Base-by-base conservation (phyloP, 2,113 vertebrate genomes). In the Cyanoliseus patagonus region DNA sequence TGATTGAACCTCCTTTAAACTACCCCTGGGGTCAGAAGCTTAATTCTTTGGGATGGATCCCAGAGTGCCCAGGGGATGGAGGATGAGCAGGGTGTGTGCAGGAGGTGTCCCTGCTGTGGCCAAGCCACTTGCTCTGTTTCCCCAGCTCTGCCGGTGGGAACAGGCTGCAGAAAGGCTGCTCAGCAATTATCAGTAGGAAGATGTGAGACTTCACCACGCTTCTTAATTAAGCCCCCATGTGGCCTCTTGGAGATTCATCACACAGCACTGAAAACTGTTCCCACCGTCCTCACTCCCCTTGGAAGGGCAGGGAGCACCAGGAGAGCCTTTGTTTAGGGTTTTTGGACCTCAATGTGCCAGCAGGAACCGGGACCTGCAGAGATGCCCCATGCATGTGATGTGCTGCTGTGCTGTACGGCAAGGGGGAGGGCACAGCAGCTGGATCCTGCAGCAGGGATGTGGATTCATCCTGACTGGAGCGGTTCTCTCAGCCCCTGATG, bases 151-250 rank as follows among this genome's bases (percentile, higher is more conserved):
- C 59, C 17, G 3, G 14, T 20, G 69, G 83, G 84, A 78, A 84
- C 93, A 72, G 77, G 19, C 69, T 14, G 67, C n/a, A 7, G 37
- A 73, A 76, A 86, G 91, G 84, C 89, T 88, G 96, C 92, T 90
- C 90, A n/a, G 92, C 95, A 95, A 93, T 95, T 93, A 94, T 42
- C 92, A 87, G 85, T 46, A 93, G 92, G 94, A 90, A 92, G 82
- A 96, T 93, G 41, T 61, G 87, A 97, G 94, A 91, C 94, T 97
- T 87, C 90, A 87, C 90, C 94, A 96, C 78, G 92, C 96, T 97
- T 94, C 95, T 96, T 97, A 96, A 97, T 97, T 96, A 96, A 97
- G 95, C 95, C 96, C 96, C 96, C 96, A 93, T 96, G 96, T 93
- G 95, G 96, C 95, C 95, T 96, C 90, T 92, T 31, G 90, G 78